Evolutionary conservation across 1,140 invertebrate genomes (phyloP), one percentile per base, ranked within the genome.

Genomic region (Drosophila biarmipes): DNA sequence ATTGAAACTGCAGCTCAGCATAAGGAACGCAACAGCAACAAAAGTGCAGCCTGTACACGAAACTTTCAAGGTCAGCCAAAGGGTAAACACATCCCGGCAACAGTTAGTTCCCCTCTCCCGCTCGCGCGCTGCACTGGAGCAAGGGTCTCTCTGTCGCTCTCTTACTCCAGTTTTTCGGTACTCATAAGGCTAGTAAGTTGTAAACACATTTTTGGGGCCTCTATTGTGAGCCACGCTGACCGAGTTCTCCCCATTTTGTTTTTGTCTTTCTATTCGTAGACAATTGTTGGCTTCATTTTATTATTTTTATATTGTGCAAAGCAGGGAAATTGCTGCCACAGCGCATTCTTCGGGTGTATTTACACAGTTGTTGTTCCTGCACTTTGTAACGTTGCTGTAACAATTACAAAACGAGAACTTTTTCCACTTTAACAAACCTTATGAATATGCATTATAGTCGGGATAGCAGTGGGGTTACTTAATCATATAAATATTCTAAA

Each of bases 1-100:
- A 87, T 87, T 87, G 84, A 87, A 89, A 82, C 46, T 87, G 78
- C 79, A 82, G 73, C 45, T 54, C 38, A 59, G 59, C 73, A 63
- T 56, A 71, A 80, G 21, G 31, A 66, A 40, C n/a, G 53, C 17
- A 57, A 21, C 31, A 73, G 74, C 40, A 73, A 73, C 42, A 75
- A 68, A 66, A 82, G 24, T 82, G 75, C 84, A 79, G 82, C 43
- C 78, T 86, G 81, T 86, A 86, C 80, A 63, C 35, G 4, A 37
- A 55, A 62, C 45, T 51, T 82, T 87, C 82, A 87, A 89, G 82
- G 82, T 87, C 79, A 87, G 21, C 29, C 52, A 73, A 75, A 87
- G 82, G 82, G 84, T 89, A 89, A 78, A 27, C 21, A 63, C 43
- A 31, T 49, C 46, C 46, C 31, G 80, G 82, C 82, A 86, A 86